Evolutionary conservation across 2,113 vertebrate species (phyloP).

Genomic region (Sinosuthora webbiana): DNA sequence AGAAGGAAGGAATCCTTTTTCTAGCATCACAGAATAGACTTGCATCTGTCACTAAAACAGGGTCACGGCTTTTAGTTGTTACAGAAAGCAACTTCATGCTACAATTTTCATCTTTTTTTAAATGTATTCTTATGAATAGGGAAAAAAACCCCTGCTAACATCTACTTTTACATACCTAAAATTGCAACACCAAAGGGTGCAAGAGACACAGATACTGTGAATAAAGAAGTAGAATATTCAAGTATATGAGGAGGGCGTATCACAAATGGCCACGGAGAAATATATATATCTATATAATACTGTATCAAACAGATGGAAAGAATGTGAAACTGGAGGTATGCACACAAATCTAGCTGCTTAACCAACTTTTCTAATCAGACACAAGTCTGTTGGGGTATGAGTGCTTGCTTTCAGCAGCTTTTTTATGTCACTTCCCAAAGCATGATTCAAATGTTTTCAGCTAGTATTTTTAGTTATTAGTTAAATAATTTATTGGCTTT

Average conservation of each 20-base stretch:
- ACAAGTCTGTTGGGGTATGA: constrained; percentile 63
- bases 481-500: constrained; percentile 81
- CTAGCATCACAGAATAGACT: constrained; percentile 80
- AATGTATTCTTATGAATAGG: constrained; percentile 87
- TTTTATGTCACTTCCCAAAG: constrained; percentile 64
- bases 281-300: constrained; percentile 90
- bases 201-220: constrained; percentile 87
- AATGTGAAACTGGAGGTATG: constrained; percentile 74
- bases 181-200: constrained; percentile 87
- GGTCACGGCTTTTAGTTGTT: constrained; percentile 79
- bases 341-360: constrained; percentile 85
- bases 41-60: constrained; percentile 81
- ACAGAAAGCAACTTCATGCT: constrained; percentile 86
- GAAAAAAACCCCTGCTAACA: constrained; percentile 91
- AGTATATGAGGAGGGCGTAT: constrained; percentile 86
- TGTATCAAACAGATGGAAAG: constrained; percentile 87
- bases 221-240: constrained; percentile 90
- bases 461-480: constrained; percentile 70
- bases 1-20: constrained; percentile 67
- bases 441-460: constrained; percentile 53
- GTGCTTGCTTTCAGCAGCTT: constrained; percentile 68
- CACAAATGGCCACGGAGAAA: constrained; percentile 92
- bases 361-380: constrained; percentile 74
- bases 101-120: constrained; percentile 78
- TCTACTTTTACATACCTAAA: constrained; percentile 99